Evolutionary conservation across 2,888 invertebrate species (phyloP), one percentile per base, ranked within the genome.

Genomic region (Erebia aethiops): DNA sequence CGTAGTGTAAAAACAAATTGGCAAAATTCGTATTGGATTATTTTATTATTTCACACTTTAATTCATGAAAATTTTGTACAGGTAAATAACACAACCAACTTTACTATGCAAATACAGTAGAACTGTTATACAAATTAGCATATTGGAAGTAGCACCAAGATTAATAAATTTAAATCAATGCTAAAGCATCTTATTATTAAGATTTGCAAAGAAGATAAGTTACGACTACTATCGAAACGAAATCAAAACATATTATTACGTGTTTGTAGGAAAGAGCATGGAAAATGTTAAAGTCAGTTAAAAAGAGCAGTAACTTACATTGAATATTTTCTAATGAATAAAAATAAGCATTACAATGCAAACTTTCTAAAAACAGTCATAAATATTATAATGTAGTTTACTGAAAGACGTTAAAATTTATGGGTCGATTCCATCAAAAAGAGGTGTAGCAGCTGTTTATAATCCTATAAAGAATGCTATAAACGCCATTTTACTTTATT

Each of bases 391-490:
- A 21, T 56, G 56, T 21, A 56, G 56, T 57, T 57, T 57, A 57
- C 26, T 57, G 56, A 14, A 26, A 26, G 56, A 57, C 56, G 41
- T 61, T 46, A 61, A 64, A 64, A 18, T 64, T 52, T 64, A 64
- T 64, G 35, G 52, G 35, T 26, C 51, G 35, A 64, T 8, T 64
- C 51, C 64, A 64, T 51, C 52, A 64, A 63, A 64, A 52, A 11
- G 63, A 51, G 21, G 26, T 63, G 63, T 63, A 51, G 9, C 51
- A 51, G 35, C 64, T 52, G 52, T 64, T 64, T 64, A 64, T 64
- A 52, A 52, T 64, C 64, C 51, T 52, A 52, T 64, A 64, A 64
- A 51, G 64, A 52, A 35, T 11, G 52, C 64, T 16, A 54, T 64
- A 64, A 64, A 64, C 51, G 35, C 10, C 13, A 41, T 64, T 64